Evolutionary conservation across 2,113 vertebrate species (phyloP).

Genomic region (Cromileptes altivelis): DNA sequence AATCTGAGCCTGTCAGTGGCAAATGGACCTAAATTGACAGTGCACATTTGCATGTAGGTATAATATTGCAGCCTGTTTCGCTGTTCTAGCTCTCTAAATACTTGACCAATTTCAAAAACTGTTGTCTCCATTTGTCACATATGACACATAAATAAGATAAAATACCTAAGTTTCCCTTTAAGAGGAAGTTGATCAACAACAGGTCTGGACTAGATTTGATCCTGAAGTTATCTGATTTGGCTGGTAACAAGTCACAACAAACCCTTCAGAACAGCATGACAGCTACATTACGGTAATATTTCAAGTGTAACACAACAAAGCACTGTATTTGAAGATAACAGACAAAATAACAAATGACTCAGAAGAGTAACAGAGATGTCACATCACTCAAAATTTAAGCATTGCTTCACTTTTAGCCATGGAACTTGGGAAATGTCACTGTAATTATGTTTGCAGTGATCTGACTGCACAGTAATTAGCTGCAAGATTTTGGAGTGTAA

Average conservation of each 20-base stretch:
- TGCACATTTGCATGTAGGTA: too few species aligned
- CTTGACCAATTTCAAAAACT: too few species aligned
- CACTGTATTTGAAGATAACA: neutral
- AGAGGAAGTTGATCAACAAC: neutral
- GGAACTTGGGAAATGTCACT: conserved; percentile 51
- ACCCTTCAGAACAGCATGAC: neutral
- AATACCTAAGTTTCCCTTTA: too few species aligned
- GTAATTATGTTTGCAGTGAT: conserved; percentile 62
- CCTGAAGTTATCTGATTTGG: neutral
- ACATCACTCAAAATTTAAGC: conserved; percentile 11
- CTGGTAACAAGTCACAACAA: conserved; percentile 8
- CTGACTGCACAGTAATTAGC: conserved; percentile 64
- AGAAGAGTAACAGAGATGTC: neutral
- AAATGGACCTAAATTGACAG: too few species aligned
- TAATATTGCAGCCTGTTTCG: too few species aligned
- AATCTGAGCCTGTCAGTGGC: too few species aligned
- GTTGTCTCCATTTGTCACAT: too few species aligned
- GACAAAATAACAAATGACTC: conserved; percentile 17
- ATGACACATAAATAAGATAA: too few species aligned
- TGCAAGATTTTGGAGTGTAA: conserved; percentile 51
- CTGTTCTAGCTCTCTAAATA: too few species aligned
- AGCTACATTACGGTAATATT: neutral
- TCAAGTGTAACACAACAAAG: neutral
- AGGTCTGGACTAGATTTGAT: neutral
- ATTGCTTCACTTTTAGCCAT: conserved; percentile 18